phyloP scores from a whole-genome alignment of 2,113 vertebrate species.

The Loxodonta africana region DNA sequence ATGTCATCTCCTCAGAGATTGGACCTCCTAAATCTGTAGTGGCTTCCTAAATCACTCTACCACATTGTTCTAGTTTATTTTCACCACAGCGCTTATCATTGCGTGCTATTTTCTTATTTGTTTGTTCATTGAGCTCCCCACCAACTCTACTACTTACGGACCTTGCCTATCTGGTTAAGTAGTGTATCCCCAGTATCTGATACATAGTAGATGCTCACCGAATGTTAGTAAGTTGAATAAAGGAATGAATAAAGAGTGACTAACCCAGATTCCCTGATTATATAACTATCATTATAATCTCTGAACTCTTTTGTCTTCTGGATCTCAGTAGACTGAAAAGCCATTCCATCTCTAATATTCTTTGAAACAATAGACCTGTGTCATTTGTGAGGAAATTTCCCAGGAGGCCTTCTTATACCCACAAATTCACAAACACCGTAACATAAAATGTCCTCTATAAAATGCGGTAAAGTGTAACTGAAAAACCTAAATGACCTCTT shows the following conservation, averaged over 20 bases:
- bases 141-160: not conserved
- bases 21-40: not conserved
- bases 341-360: not conserved
- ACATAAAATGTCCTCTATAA: conserved; percentile 56
- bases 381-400: not conserved
- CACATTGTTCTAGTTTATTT: not conserved
- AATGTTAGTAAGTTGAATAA: not conserved
- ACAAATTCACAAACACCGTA: conserved; percentile 56
- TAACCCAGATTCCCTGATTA: not conserved
- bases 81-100: not conserved
- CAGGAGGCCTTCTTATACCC: not conserved
- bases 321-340: conserved; percentile 24
- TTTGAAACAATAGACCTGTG: not conserved
- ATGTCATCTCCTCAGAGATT: not conserved
- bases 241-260: too few species aligned
- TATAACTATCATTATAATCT: not conserved
- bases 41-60: not conserved
- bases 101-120: not conserved
- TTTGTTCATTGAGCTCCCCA: not conserved
- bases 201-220: not conserved
- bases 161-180: not conserved
- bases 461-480: conserved; percentile 63
- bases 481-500: conserved; percentile 72
- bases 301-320: not conserved
- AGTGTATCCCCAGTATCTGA: not conserved